Conservation (phyloP, 1,140 invertebrate species). For the Drosophila biarmipes region DNA sequence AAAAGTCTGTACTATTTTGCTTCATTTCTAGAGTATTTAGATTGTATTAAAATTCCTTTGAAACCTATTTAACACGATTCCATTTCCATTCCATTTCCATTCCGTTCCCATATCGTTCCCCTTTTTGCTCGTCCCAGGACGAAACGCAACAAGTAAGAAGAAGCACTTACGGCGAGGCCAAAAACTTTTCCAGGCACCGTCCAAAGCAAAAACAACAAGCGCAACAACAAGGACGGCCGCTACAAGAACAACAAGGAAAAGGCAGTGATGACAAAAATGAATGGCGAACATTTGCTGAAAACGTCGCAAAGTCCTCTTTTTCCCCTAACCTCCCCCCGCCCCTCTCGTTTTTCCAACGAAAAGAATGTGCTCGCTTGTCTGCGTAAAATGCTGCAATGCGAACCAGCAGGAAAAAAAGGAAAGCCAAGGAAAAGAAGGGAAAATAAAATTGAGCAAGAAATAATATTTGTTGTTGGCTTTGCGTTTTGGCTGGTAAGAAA, state of each 20-base stretch:
- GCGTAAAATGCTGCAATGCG: constrained; percentile 78
- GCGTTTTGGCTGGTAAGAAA: constrained; percentile 61
- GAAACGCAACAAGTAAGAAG: constrained; percentile 75
- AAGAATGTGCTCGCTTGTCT: constrained; percentile 34
- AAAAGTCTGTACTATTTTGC: no score
- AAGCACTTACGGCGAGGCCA: constrained; percentile 45
- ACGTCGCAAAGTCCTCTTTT: constrained; percentile 45
- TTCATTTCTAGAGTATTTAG: no score
- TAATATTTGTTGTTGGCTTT: constrained; percentile 52
- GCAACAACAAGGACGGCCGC: constrained; percentile 5
- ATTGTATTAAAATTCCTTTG: no score
- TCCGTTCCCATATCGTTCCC: constrained; percentile 15
- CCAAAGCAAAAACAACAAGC: constrained; percentile 10
- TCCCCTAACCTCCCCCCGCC: constrained; percentile 12
- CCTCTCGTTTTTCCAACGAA: background rate
- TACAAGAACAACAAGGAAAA: constrained; percentile 23
- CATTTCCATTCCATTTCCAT: constrained; percentile 7
- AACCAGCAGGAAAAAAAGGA: constrained; percentile 47
- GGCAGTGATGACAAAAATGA: constrained; percentile 48
- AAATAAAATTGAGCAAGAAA: constrained; percentile 57
- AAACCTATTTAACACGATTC: no score
- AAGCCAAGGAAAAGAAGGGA: constrained; percentile 21
- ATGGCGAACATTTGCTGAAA: constrained; percentile 55
- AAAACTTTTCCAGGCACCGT: constrained; percentile 52
- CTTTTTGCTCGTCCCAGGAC: constrained; percentile 9